Evolutionary conservation across 2,888 invertebrate species (phyloP), one percentile per base, ranked within the genome.

Genomic region (Xanthia icteritia): DNA sequence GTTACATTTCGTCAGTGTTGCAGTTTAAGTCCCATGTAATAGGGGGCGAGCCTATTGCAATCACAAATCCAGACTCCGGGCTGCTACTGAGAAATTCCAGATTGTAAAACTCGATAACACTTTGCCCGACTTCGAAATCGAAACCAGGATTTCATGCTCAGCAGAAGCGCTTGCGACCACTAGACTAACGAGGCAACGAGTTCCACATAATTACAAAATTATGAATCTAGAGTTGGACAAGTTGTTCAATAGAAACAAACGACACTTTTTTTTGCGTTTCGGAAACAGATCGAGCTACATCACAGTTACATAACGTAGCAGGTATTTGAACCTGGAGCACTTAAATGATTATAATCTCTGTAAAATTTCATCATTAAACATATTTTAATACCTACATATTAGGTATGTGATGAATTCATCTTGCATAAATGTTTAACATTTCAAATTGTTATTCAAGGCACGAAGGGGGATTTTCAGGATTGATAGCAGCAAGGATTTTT

Each of bases 401-500:
- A 31, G 31, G 31, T 31, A 45, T 20, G 36, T 39, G 27, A 45
- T 23, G 15, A 58, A 67, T 20, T 63, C 42, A 39, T 54, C 45
- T 65, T 58, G n/a, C 31, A 42, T 20, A 71, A 48, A 70, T 66
- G 61, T 45, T 67, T 15, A 73, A 65, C 23, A 56, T 70, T 79
- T 69, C 13, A 51, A 70, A 85, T 82, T 79, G n/a, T 68, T 83
- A 86, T 86, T 88, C 88, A 76, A n/a, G 31, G 11, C 81, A 81
- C 61, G 81, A 13, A 54, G 23, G 6, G 69, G 63, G 67, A 45
- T 79, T 82, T 85, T 76, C 68, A 51, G 63, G 74, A 74, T 76
- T 83, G 61, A 71, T 77, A 77, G 66, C 60, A 60, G 20, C 31
- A n/a, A 45, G 45, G 70, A 68, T 51, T 82, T 76, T 86, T 76